These are phyloP conservation scores for Oryzias dopingdopingensis DNA, from an alignment of 2,797 vertebrate genomes.

Conservation along the genomic window DNA sequence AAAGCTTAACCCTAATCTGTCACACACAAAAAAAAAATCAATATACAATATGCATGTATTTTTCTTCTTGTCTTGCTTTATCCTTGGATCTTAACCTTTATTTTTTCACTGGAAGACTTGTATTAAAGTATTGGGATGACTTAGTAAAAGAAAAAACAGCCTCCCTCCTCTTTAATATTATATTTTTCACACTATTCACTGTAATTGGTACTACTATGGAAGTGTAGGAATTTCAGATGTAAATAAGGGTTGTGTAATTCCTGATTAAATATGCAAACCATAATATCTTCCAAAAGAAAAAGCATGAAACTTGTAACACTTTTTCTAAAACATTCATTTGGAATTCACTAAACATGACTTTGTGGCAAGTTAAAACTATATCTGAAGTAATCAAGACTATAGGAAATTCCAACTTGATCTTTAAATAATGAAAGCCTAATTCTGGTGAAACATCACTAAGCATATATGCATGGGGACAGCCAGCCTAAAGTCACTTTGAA, in stretches of 20 bases:
- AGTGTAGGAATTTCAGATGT: conserved; percentile 16
- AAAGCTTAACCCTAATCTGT: not conserved
- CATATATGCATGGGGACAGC: conserved; percentile 68
- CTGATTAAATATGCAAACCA: conserved; percentile 45
- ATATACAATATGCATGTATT: not conserved
- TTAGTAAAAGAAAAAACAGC: too few species aligned
- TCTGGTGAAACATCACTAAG: conserved; percentile 66
- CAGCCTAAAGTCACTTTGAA: conserved; percentile 62
- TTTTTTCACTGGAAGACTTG: not conserved
- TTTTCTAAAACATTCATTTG: conserved; percentile 51
- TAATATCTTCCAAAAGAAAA: conserved; percentile 48
- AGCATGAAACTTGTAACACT: conserved; percentile 50
- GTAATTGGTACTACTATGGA: conserved; percentile 8
- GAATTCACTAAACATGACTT: conserved; percentile 52
- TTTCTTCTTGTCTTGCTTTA: not conserved
- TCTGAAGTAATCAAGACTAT: conserved; percentile 52
- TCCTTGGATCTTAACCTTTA: not conserved
- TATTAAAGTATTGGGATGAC: too few species aligned
- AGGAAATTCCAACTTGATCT: conserved; percentile 59
- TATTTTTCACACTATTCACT: conserved; percentile 16
- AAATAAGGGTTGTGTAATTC: conserved; percentile 46
- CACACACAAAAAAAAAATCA: not conserved
- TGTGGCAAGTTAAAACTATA: conserved; percentile 65
- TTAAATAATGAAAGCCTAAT: conserved; percentile 69
- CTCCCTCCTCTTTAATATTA: conserved; percentile 1